Evolutionary conservation across 64 coral and sea anemone species (phyloP), one percentile per base, ranked within the genome.

Genomic region (Porites australiensis): DNA sequence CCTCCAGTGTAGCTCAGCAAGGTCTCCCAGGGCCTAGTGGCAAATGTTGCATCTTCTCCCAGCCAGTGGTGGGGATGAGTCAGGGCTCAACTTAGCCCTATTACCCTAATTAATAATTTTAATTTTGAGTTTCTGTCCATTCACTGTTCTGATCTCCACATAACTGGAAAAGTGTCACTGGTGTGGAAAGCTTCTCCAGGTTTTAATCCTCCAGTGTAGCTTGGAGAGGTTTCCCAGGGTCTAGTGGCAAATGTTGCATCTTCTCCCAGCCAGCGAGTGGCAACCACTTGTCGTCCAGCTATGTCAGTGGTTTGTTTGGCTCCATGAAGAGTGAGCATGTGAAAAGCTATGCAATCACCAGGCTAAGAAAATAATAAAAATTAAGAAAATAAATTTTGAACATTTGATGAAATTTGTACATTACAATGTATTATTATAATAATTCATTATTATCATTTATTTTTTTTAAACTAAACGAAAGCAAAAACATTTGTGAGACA

Each of bases 281-380:
- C 82, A 54, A 97, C 64, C 3, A 94, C 92, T 90, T 94, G 82
- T 18, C 95, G 46, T 19, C 88, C 93, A 47, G 50, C 71, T 47
- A 52, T 13, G 20, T 89, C 83, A 43, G 70, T 50, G 74, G 47
- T 94, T 44, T 97, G 83, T 37, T 83, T 58, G 15, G 95, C 88
- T 22, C 95, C 95, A 83, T 97, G 95, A 66, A 97, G 77, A 16
- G 77, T 94, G 43, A 79, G 75, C 92, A 97, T 94, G 75, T 97
- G 91, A 77, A 97, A 97, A 27, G 88, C 95, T 77, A 97, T 94
- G 83, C 95, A 97, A 65, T 97, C 95, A 44, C 95, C 92, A 79
- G 82, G 88, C 95, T 97, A 66, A 79, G 51, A 67, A 21, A 18
- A 23, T 7, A 83, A 2, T 74, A 64, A 57, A 5, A 57, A 12